Percentiles rank a stretch among this genome's conserved stretches.
phyloP scores from a whole-genome alignment of 2,113 vertebrate species.

The Podarcis cretensis region DNA sequence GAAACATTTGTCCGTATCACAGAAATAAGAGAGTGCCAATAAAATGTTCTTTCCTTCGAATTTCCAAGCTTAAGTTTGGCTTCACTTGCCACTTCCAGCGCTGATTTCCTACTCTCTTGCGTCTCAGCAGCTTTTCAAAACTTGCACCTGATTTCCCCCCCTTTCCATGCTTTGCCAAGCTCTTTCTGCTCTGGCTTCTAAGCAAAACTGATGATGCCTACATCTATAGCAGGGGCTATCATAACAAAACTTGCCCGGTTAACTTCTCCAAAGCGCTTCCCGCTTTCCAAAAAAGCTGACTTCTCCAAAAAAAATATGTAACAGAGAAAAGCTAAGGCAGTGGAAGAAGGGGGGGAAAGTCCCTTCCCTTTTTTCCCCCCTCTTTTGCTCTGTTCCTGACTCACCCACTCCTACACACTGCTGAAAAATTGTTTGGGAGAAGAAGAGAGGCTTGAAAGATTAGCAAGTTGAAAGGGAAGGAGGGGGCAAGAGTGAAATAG shows the following conservation, averaged over 20 bases:
- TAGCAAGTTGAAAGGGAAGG: neutral
- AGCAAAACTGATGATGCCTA: neutral
- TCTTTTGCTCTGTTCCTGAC: neutral
- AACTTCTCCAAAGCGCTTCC: neutral
- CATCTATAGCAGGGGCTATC: neutral
- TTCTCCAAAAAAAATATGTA: neutral
- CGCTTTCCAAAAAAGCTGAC: neutral
- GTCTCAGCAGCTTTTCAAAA: neutral
- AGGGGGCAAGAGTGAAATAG: neutral
- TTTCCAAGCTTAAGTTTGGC: neutral
- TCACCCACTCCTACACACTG: constrained; percentile 21
- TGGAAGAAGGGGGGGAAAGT: neutral
- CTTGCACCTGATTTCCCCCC: neutral
- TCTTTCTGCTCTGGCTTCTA: neutral
- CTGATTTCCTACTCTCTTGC: neutral
- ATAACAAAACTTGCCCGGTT: neutral
- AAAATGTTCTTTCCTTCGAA: neutral
- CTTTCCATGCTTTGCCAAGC: neutral
- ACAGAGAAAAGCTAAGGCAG: neutral
- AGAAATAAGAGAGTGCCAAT: neutral
- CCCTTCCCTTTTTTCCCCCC: neutral
- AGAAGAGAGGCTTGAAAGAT: neutral
- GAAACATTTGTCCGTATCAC: neutral
- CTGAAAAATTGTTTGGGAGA: neutral
- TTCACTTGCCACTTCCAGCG: neutral